A percentile compares a stretch with the other conserved stretches of the same genome.
These are phyloP conservation scores for Isichthys henryi DNA, from an alignment of 2,113 vertebrate genomes.

Conservation along the genomic window DNA sequence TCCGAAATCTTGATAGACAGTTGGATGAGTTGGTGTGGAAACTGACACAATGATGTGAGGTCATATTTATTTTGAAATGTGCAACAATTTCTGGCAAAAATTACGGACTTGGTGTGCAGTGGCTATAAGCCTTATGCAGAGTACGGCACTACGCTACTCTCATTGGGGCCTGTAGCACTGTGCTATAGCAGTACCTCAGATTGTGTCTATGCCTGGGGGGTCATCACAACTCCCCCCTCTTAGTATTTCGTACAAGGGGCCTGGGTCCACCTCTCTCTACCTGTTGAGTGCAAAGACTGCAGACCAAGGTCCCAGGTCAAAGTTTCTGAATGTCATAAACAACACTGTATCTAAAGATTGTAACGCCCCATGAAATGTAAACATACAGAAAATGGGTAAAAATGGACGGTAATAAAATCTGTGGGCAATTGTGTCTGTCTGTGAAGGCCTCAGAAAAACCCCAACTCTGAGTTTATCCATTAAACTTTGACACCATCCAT, in stretches of 20 bases:
- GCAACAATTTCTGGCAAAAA: neutral
- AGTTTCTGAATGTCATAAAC: neutral
- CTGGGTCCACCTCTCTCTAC: no score
- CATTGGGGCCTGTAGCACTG: neutral
- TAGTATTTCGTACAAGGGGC: no score
- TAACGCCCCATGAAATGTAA: neutral
- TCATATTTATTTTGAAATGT: neutral
- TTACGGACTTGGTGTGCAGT: neutral
- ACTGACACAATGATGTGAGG: neutral
- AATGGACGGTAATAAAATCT: neutral
- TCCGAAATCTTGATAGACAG: neutral
- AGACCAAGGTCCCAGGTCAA: neutral
- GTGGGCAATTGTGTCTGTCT: neutral
- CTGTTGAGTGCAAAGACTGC: neutral
- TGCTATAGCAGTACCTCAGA: neutral
- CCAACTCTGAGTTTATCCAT: slow-evolving; percentile 50
- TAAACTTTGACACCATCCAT: slow-evolving; percentile 69
- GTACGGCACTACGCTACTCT: neutral
- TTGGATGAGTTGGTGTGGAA: neutral
- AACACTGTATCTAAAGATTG: neutral
- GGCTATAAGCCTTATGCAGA: neutral
- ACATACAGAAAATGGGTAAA: neutral
- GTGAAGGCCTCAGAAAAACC: neutral
- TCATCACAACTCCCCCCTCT: neutral
- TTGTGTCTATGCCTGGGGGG: neutral